Conservation (phyloP, 2,113 vertebrate genomes). For the Polypterus bichir region DNA sequence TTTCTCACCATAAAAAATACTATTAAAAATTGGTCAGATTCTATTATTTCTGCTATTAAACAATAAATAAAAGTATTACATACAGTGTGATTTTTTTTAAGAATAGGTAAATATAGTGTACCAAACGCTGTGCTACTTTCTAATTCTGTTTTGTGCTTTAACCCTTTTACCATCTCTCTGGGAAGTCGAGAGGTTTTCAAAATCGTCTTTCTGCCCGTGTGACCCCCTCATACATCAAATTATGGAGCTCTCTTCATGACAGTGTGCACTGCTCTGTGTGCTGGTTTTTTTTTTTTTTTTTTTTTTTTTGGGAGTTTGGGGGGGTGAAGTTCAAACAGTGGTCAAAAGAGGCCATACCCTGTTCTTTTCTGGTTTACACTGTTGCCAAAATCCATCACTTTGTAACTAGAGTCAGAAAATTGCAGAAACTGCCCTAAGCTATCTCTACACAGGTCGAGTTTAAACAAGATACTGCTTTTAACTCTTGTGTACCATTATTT, state of each 20-base stretch:
- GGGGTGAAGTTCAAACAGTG: constrained; percentile 24
- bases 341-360: constrained; percentile 10
- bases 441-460: too few species aligned
- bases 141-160: constrained; percentile 20
- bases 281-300: constrained; percentile 10
- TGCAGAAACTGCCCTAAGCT: too few species aligned
- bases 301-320: constrained; percentile 16
- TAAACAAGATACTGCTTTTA: too few species aligned
- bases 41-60: too few species aligned
- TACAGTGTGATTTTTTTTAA: too few species aligned
- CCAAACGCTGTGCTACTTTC: too few species aligned
- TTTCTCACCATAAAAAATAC: too few species aligned
- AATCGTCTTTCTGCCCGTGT: constrained; percentile 14
- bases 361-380: constrained; percentile 23
- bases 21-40: too few species aligned
- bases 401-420: constrained; percentile 26
- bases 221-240: constrained; percentile 26
- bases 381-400: constrained; percentile 27
- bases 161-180: constrained; percentile 35
- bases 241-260: constrained; percentile 16
- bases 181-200: constrained; percentile 20
- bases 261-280: neutral
- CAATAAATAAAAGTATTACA: too few species aligned
- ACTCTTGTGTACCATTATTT: too few species aligned
- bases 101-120: too few species aligned